Conservation (phyloP, 2,888 invertebrate species). For the Temnothorax unifasciatus region DNA sequence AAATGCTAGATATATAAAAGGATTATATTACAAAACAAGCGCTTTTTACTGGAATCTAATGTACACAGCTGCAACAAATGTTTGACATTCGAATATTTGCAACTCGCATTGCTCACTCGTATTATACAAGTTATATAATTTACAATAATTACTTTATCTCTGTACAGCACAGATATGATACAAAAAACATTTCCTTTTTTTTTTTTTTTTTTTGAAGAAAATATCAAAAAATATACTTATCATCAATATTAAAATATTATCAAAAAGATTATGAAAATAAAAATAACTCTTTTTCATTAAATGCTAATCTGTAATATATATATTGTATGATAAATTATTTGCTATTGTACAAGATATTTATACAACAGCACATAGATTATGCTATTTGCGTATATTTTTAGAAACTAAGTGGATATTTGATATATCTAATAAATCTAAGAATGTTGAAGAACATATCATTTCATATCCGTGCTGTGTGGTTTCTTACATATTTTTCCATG, state of each 20-base stretch:
- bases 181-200: not conserved
- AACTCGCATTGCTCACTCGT: not conserved
- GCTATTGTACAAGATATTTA: not conserved
- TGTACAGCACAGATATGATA: constrained; percentile 31
- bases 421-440: not conserved
- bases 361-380: not conserved
- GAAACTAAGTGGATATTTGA: not conserved
- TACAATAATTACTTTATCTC: constrained; percentile 16
- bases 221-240: not conserved
- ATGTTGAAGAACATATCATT: not conserved
- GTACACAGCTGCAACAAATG: constrained; percentile 12
- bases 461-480: constrained; percentile 13
- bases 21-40: not conserved
- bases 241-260: not conserved
- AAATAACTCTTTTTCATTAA: not conserved
- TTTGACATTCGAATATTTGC: not conserved
- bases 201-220: not conserved
- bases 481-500: not conserved
- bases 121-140: constrained; percentile 16
- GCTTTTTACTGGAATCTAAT: not conserved
- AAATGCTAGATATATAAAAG: constrained; percentile 11
- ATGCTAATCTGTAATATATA: not conserved
- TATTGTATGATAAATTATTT: constrained; percentile 3
- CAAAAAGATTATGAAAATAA: not conserved
- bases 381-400: not conserved